Evolutionary conservation across 1,140 invertebrate genomes (phyloP).

Genomic region (Megalonaias nervosa): DNA sequence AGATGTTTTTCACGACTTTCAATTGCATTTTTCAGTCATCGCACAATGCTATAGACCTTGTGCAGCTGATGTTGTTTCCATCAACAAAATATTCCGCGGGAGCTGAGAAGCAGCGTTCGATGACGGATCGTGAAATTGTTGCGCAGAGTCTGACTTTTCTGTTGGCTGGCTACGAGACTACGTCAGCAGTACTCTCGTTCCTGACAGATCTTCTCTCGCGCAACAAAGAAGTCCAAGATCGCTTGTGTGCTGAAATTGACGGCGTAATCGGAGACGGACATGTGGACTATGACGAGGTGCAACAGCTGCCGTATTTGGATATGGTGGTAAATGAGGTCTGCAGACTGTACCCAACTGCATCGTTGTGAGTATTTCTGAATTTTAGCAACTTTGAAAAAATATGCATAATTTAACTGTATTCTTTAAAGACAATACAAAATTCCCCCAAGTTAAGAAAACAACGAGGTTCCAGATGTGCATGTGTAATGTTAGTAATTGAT

Average conservation of each 20-base stretch:
- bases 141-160: conserved; percentile 65
- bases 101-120: conserved; percentile 1
- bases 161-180: conserved; percentile 71
- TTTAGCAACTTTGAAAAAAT: not conserved
- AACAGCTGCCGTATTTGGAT: conserved; percentile 62
- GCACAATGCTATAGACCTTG: conserved; percentile 50
- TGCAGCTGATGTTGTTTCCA: conserved; percentile 64
- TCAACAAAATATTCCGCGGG: conserved; percentile 11
- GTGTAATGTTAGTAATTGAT: not conserved
- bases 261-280: conserved; percentile 44
- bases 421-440: not conserved
- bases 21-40: conserved; percentile 39
- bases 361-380: conserved; percentile 52
- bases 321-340: conserved; percentile 66
- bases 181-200: conserved; percentile 72
- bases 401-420: not conserved
- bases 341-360: conserved; percentile 65
- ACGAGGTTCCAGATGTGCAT: not conserved
- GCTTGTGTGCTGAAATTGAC: conserved; percentile 69
- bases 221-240: conserved; percentile 71
- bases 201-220: conserved; percentile 70
- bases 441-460: not conserved
- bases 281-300: conserved; percentile 57
- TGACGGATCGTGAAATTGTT: conserved; percentile 64
- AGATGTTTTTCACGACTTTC: not conserved